Base-by-base conservation (phyloP, 2,797 vertebrate species). In the Coregonus suidteri region DNA sequence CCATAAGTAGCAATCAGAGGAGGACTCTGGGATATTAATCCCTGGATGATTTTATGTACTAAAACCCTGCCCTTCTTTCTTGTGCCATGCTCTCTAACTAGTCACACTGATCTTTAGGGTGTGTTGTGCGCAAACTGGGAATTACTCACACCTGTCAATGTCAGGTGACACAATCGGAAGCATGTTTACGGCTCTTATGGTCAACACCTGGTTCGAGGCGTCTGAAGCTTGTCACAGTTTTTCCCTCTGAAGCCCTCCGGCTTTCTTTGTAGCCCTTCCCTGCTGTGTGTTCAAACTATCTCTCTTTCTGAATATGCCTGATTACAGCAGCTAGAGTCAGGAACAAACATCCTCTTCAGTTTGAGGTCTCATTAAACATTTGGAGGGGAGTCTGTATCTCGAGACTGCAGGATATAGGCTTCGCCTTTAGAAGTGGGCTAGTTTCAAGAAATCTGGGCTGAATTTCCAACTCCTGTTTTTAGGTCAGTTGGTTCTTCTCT, bases 261-360 rank as follows among this genome's bases (percentile, higher is more conserved):
- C 20, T 64, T 64, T 64, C 16, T 64, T 30, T 18, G 59, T 64
- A 25, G 59, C 20, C 59, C 20, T 64, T 64, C n/a, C 59, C 59
- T 64, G 9, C 59, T 4, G 53, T 52, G 51, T 56, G 20, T 64
- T 64, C 59, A 64, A 20, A 11, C 56, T 3, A 0, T 18, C 6
- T 13, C 3, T 4, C 59, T 25, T 9, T 64, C n/a, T 25, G 59
- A 64, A 20, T 13, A 25, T 64, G 59, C n/a, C 59, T 64, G 20
- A 64, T 64, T 64, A 64, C 25, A 64, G n/a, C 59, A 64, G n/a
- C 59, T 18, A 64, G 59, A 64, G 20, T 9, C 7, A 30, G 59
- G 59, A 64, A 64, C 59, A 64, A 64, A 64, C 59, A 64, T 64
- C 20, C 59, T 30, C 59, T 64, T 64, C 59, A 64, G 59, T 64